Conservation (phyloP, 2,888 invertebrate genomes). For the Scrobipalpa costella region DNA sequence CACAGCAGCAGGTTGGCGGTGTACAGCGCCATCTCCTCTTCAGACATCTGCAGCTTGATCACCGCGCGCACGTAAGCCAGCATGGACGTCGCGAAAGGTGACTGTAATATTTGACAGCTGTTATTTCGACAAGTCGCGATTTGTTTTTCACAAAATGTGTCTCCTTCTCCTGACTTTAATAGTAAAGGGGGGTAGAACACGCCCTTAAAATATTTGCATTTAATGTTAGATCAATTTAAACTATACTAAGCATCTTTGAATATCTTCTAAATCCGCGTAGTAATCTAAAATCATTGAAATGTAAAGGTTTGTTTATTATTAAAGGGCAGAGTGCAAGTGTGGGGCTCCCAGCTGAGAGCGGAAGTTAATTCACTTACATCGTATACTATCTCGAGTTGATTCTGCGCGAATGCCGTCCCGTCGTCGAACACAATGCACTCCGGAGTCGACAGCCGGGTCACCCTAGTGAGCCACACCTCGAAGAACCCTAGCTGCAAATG, state of each 20-base stretch:
- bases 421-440: conserved; percentile 93
- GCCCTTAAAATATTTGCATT: too few relatives aligned
- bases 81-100: conserved; percentile 90
- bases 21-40: conserved; percentile 94
- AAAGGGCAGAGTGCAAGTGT: not conserved
- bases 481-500: conserved; percentile 89
- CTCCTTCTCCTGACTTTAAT: too few relatives aligned
- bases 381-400: conserved; percentile 92
- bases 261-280: too few relatives aligned
- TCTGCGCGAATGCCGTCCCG: conserved; percentile 90
- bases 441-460: conserved; percentile 89
- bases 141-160: too few relatives aligned
- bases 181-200: too few relatives aligned
- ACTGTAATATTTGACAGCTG: conserved; percentile 77
- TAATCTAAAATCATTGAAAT: too few relatives aligned
- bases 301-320: not conserved
- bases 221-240: too few relatives aligned
- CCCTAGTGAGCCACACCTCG: conserved; percentile 96
- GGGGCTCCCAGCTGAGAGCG: not conserved
- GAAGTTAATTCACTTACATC: conserved; percentile 80
- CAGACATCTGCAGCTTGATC: conserved; percentile 88
- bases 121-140: too few relatives aligned
- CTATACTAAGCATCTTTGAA: too few relatives aligned
- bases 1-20: conserved; percentile 92
- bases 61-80: conserved; percentile 90